These are phyloP conservation scores for Azemiops feae DNA, from an alignment of 2,113 vertebrate genomes.

Conservation along the genomic window DNA sequence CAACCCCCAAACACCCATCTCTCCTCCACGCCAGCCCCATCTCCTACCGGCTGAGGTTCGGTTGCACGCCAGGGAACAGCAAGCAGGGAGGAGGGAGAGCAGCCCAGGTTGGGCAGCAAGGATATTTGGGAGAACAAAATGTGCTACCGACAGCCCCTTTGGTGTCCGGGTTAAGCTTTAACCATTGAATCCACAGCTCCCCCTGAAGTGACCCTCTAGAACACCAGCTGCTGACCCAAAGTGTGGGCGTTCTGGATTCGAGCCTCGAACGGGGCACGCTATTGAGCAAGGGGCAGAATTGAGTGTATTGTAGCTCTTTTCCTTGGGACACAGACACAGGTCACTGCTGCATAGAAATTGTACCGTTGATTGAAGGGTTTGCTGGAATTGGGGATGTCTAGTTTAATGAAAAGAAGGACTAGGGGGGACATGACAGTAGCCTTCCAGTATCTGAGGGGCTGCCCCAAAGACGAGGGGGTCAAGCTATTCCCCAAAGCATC, in stretches of 20 bases:
- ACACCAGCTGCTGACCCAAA: not conserved
- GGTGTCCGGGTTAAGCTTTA: not conserved
- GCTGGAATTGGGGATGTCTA: not conserved
- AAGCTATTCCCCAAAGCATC: not conserved
- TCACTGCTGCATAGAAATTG: not conserved
- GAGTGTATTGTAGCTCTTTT: fast-evolving
- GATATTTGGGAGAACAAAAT: not conserved
- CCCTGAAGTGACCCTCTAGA: not conserved
- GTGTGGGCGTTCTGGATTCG: not conserved
- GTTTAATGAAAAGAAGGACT: too few species aligned
- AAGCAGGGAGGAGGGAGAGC: not conserved
- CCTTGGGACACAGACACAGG: not conserved
- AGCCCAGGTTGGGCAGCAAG: not conserved
- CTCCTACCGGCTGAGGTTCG: not conserved
- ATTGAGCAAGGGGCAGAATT: not conserved
- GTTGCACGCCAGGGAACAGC: not conserved
- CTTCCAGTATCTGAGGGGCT: too few species aligned
- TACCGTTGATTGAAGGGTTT: not conserved
- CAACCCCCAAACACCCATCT: not conserved
- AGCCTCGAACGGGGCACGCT: too few species aligned
- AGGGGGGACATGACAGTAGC: too few species aligned
- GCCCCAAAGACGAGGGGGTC: too few species aligned
- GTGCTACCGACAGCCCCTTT: not conserved
- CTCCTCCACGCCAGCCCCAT: not conserved
- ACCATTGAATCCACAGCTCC: not conserved